Conservation (phyloP, 2,797 vertebrate species). For the Onychomys torridus region DNA sequence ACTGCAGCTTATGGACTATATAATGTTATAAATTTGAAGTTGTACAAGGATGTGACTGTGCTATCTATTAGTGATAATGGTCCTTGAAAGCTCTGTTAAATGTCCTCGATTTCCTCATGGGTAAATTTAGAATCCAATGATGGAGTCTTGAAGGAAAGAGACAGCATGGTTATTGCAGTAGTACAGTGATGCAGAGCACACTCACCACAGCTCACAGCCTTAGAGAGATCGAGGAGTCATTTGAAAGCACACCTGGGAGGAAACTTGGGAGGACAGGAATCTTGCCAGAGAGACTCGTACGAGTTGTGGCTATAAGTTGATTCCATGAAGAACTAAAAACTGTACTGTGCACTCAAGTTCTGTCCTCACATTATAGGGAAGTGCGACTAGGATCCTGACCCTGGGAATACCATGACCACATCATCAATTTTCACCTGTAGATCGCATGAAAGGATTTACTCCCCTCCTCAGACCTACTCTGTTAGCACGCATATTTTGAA, state of each 20-base stretch:
- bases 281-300: not conserved
- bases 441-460: not conserved
- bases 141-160: not conserved
- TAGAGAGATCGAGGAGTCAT: not conserved
- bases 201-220: not conserved
- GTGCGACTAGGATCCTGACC: not conserved
- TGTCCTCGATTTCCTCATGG: not conserved
- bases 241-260: not conserved
- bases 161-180: not conserved
- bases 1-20: conserved; percentile 14
- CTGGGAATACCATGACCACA: not conserved
- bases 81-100: not conserved
- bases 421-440: not conserved
- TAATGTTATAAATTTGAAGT: not conserved
- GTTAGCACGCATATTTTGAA: not conserved
- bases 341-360: not conserved
- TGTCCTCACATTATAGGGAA: conserved; percentile 5
- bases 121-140: not conserved
- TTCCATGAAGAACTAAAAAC: not conserved
- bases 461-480: not conserved
- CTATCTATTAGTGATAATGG: not conserved
- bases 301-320: not conserved
- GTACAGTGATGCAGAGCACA: not conserved
- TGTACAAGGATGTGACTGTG: not conserved
- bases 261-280: not conserved